Evolutionary conservation across 1,140 invertebrate genomes (phyloP).

Genomic region (Prorops nasuta): DNA sequence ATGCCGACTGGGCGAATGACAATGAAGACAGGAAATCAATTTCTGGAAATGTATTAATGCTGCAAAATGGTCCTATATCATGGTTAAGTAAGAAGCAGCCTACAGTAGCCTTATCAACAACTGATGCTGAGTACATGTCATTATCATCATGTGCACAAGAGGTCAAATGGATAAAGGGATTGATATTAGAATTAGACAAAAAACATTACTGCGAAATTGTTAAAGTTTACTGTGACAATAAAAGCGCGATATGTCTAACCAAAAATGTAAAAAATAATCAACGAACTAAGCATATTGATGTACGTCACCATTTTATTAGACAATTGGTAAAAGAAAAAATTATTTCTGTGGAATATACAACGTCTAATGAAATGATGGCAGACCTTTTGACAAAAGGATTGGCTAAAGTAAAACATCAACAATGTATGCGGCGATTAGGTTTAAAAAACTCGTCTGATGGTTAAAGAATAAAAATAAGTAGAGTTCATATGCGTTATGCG

Average conservation of each 20-base stretch:
- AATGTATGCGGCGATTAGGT: too few relatives aligned
- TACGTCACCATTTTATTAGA: not conserved
- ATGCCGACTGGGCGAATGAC: slow-evolving; percentile 12
- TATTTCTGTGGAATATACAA: not conserved
- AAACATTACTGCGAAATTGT: not conserved
- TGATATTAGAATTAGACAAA: slow-evolving; percentile 14
- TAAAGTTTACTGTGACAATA: not conserved
- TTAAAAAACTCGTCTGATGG: too few relatives aligned
- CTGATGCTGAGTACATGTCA: slow-evolving; percentile 53
- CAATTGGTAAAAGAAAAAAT: not conserved
- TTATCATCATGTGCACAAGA: slow-evolving; percentile 42
- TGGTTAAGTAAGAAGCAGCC: slow-evolving; percentile 6
- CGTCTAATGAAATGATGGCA: not conserved
- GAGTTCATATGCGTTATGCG: too few relatives aligned
- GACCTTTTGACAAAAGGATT: not conserved
- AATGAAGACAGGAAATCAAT: slow-evolving; percentile 7
- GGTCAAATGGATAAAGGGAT: slow-evolving; percentile 35
- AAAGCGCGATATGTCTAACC: not conserved
- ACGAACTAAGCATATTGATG: not conserved
- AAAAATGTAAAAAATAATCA: not conserved
- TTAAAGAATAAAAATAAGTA: too few relatives aligned
- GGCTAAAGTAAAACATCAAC: not conserved
- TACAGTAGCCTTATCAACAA: slow-evolving; percentile 9
- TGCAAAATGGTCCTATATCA: not conserved
- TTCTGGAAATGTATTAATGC: slow-evolving; percentile 7